These are phyloP conservation scores for Colius striatus DNA, from an alignment of 2,113 vertebrate genomes.

Conservation along the genomic window DNA sequence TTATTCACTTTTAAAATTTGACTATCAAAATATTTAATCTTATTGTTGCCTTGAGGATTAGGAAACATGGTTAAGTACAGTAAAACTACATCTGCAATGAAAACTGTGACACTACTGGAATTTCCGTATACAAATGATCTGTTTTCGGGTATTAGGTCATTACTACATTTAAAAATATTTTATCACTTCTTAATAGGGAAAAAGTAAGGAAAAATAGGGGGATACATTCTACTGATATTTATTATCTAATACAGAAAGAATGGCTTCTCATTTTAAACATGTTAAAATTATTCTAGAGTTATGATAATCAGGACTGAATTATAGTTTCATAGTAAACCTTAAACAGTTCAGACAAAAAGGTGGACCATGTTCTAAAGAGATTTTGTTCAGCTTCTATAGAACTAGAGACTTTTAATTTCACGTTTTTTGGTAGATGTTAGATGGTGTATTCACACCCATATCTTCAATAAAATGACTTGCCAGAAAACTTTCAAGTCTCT, in stretches of 20 bases:
- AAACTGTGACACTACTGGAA: neutral
- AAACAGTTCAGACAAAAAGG: neutral
- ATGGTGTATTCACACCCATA: neutral
- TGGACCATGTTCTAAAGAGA: neutral
- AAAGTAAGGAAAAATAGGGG: neutral
- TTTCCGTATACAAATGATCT: neutral
- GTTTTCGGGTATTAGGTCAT: neutral
- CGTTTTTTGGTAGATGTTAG: neutral
- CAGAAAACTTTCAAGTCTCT: neutral
- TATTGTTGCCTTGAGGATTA: neutral
- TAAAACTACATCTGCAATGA: neutral
- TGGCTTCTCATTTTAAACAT: neutral
- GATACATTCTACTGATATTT: neutral
- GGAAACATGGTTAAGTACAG: neutral
- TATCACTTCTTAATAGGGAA: neutral
- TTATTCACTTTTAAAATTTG: neutral
- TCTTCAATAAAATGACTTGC: neutral
- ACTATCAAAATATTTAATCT: neutral
- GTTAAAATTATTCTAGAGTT: neutral
- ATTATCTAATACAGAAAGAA: neutral
- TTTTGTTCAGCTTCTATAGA: neutral
- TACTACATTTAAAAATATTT: neutral
- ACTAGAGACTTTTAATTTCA: neutral
- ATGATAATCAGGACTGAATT: neutral
- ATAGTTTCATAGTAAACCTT: neutral